phyloP scores from a whole-genome alignment of 2,888 invertebrate species.

The Diachrysia chrysitis region DNA sequence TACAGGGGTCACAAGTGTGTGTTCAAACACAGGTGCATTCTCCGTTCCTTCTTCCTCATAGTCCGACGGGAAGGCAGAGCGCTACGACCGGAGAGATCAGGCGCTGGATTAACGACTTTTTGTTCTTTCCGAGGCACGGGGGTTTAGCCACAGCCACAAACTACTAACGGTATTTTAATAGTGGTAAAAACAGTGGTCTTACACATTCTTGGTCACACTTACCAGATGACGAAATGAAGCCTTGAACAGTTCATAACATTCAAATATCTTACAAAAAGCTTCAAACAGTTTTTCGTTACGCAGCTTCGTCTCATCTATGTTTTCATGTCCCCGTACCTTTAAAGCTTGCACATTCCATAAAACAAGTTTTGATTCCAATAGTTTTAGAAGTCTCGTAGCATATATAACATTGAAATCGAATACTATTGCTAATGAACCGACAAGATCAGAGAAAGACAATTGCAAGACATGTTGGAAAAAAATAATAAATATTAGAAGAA shows the following conservation, averaged over 20 bases:
- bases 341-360: conserved; percentile 24
- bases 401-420: conserved; percentile 30
- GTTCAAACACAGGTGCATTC: no score
- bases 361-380: conserved; percentile 25
- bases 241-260: conserved; percentile 28
- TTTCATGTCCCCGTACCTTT: neutral
- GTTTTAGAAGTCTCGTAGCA: neutral
- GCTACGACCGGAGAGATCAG: no score
- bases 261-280: conserved; percentile 22
- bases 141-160: no score
- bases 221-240: conserved; percentile 15
- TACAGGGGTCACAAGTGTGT: no score
- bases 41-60: no score
- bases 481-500: neutral
- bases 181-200: neutral
- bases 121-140: no score
- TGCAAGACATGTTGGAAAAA: neutral
- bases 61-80: no score
- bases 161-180: no score
- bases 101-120: no score
- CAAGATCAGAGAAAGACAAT: neutral
- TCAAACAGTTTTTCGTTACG: conserved; percentile 16
- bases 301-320: neutral
- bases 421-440: accelerated
- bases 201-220: neutral